Conservation (phyloP, 2,888 invertebrate genomes). For the Parelbella ahira region DNA sequence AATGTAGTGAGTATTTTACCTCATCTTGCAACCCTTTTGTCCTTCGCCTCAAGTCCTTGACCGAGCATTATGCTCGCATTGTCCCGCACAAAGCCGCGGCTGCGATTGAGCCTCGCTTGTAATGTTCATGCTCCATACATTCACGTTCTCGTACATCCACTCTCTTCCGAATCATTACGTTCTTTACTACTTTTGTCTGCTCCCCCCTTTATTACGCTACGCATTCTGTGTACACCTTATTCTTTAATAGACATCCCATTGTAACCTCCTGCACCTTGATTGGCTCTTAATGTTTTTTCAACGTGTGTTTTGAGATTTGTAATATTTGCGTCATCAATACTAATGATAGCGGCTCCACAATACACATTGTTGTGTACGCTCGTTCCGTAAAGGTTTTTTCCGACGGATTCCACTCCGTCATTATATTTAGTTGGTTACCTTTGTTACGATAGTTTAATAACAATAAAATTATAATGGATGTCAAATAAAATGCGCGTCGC, state of each 20-base stretch:
- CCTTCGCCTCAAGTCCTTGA: constrained; percentile 72
- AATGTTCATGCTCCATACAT: constrained; percentile 76
- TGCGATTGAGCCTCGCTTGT: constrained; percentile 69
- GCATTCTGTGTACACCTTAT: constrained; percentile 63
- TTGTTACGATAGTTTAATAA: constrained; percentile 53
- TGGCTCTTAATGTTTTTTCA: constrained; percentile 68
- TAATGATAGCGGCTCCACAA: constrained; percentile 76
- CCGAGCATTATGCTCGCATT: constrained; percentile 56
- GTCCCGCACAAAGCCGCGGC: constrained; percentile 66
- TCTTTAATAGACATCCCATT: constrained; percentile 45
- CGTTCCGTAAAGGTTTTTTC: constrained; percentile 45
- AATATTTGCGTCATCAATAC: constrained; percentile 77
- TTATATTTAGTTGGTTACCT: constrained; percentile 72
- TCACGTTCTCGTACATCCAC: constrained; percentile 63
- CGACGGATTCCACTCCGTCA: constrained; percentile 66
- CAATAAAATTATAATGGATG: constrained; percentile 58
- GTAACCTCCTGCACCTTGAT: constrained; percentile 58
- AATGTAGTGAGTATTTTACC: constrained; percentile 18
- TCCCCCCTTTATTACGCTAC: constrained; percentile 59
- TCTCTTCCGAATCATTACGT: constrained; percentile 78
- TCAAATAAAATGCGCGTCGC: constrained; percentile 38
- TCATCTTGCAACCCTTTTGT: constrained; percentile 59
- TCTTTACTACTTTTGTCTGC: constrained; percentile 66
- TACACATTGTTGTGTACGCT: constrained; percentile 68
- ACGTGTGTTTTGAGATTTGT: constrained; percentile 57